A percentile compares a stretch with the other conserved stretches of the same genome.
These are phyloP conservation scores for Epicampocera succincta DNA, from an alignment of 2,888 invertebrate genomes.

Conservation along the genomic window DNA sequence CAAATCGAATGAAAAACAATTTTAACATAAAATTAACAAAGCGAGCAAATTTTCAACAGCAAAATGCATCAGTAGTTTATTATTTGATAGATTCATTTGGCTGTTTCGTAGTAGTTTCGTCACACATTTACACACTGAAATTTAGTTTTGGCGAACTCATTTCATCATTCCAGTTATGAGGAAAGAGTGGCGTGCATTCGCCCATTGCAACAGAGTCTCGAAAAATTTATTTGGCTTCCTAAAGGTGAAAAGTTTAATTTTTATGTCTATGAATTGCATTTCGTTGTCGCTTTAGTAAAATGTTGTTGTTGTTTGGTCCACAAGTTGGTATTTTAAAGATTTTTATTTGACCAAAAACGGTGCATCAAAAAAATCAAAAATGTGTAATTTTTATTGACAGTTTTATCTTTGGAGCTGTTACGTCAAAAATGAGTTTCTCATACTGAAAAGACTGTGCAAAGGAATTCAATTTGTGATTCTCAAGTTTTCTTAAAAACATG, in stretches of 20 bases:
- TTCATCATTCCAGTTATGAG: slow-evolving; percentile 3
- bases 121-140: slow-evolving; percentile 13
- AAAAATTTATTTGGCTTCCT: slow-evolving; percentile 39
- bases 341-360: slow-evolving; percentile 16
- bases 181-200: slow-evolving; percentile 29
- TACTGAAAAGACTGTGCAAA: background rate
- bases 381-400: slow-evolving; percentile 39
- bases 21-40: slow-evolving; percentile 18
- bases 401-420: slow-evolving; percentile 23
- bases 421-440: background rate
- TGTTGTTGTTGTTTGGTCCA: background rate
- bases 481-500: background rate
- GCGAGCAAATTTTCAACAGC: slow-evolving; percentile 5
- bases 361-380: background rate
- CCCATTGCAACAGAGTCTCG: slow-evolving; percentile 18
- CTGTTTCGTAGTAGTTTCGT: background rate
- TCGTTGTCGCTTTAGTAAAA: background rate
- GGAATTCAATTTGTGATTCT: background rate
- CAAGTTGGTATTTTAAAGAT: slow-evolving; percentile 29
- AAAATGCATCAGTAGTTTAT: slow-evolving; percentile 10
- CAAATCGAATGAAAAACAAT: slow-evolving; percentile 28
- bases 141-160: background rate
- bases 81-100: slow-evolving; percentile 20
- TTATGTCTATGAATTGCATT: background rate
- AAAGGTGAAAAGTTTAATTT: slow-evolving; percentile 66